Base-by-base conservation (phyloP, 2,113 vertebrate genomes). In the Gyps fulvus region DNA sequence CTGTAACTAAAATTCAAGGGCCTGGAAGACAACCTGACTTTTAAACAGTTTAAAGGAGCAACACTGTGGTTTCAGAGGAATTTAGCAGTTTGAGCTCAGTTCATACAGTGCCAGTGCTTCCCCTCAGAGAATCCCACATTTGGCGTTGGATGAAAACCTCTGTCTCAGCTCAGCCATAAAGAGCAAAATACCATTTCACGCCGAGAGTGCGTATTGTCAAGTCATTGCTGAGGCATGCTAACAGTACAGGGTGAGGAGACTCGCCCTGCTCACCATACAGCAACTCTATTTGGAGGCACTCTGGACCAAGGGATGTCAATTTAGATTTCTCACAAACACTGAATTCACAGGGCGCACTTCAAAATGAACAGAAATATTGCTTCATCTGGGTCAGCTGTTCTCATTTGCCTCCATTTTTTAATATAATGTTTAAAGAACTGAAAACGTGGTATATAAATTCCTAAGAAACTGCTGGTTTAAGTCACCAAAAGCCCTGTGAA, bases 1-100 rank as follows among this genome's bases (percentile, higher is more conserved):
- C 73, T 94, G 83, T 89, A 93, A 94, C 89, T 93, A 85, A 94
- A 96, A 92, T 57, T 79, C 72, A 87, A 79, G 57, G 12, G 69
- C 69, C 83, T 91, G 73, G 81, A 94, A 89, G 91, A 76, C 57
- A 91, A 87, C 32, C 63, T 71, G 93, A 82, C 69, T 97, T 96
- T 85, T 84, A 79, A 93, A 43, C 52, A 91, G 34, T 52, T 94
- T 93, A 78, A 89, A 90, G 38, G 29, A 92, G 80, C 20, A 90
- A 76, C 27, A 7, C 16, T 3, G 17, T 52, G 52, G 42, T 82
- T 79, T 89, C 65, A 71, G 34, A 83, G 79, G 66, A 66, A 97
- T 92, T 87, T 65, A 87, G n/a, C 22, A 63, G 65, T 49, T 63
- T 67, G 66, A 34, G 62, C 50, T 87, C 3, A 15, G 89, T 57